Base-by-base conservation (phyloP, 2,797 vertebrate genomes). In the Chaunax sp. region DNA sequence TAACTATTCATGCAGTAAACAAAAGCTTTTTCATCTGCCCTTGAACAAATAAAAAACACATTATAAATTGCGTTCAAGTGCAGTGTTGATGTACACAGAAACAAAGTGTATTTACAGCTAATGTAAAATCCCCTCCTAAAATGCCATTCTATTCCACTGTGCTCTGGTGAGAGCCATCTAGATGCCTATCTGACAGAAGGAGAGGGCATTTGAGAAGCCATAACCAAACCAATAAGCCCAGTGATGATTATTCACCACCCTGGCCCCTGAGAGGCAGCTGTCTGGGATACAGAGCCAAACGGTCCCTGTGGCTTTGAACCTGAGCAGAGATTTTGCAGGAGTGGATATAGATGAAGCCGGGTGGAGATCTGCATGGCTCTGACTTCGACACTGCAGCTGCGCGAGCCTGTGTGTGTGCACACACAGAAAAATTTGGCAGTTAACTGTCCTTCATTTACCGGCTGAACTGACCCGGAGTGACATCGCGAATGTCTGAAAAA, bases 161-260 rank as follows among this genome's bases (percentile, higher is more conserved):
- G 71, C 65, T 68, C 40, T 23, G 30, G 69, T 64, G 78, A 85
- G 75, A 69, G 51, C 46, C 44, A 54, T 66, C 30, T 51, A 58
- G 51, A 81, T 77, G 67, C 55, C 44, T 80, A 55, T 75, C 80
- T 72, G 25, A 67, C 77, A 81, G 72, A 83, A 64, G 64, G 67
- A 64, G 58, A 64, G 68, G 83, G 77, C 65, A 90, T 78, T 64
- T 67, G 77, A 89, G 86, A 81, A 74, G 79, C 87, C 72, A 75
- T 87, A 89, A 84, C 82, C 77, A 81, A 88, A 84, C 81, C 80
- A 88, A 84, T 86, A 84, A 86, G 63, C 67, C 54, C 55, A 55
- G 68, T 9, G 50, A 68, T 80, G 85, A 89, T 84, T 87, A 82
- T 82, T 85, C 75, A 88, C 68, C 84, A 77, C 78, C 40, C 60